Conservation (phyloP, 2,113 vertebrate genomes). For the Gymnarchus niloticus region DNA sequence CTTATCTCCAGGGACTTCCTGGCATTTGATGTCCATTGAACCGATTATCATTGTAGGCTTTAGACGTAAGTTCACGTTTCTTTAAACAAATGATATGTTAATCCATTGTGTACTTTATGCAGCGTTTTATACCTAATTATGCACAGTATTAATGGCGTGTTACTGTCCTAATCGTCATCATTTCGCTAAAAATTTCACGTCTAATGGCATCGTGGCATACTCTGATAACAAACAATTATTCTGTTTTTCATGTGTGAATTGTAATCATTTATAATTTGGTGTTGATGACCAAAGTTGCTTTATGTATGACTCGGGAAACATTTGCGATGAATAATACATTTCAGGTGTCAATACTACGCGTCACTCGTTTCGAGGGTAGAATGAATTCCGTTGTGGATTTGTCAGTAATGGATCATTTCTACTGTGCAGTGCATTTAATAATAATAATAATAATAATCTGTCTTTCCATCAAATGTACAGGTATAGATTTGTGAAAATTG, state of each 20-base stretch:
- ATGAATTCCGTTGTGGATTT: neutral
- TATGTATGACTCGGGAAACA: neutral
- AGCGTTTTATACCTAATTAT: neutral
- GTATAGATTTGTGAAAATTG: no score
- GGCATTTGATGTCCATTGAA: neutral
- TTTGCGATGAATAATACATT: neutral
- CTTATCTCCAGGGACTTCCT: neutral
- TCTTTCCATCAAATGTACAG: no score
- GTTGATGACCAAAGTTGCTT: neutral
- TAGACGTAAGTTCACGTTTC: neutral
- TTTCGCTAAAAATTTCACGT: neutral
- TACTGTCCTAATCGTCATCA: neutral
- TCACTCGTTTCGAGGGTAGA: neutral
- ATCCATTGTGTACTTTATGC: neutral
- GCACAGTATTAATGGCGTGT: neutral
- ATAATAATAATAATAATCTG: no score
- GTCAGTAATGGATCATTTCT: neutral
- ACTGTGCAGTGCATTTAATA: no score
- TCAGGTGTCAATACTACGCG: neutral
- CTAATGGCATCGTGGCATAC: no score
- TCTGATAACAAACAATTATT: no score
- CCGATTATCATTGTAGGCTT: neutral
- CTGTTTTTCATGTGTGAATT: no score
- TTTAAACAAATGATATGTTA: neutral
- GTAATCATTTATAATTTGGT: no score